Evolutionary conservation across 2,888 invertebrate genomes (phyloP), one percentile per base, ranked within the genome.

Genomic region (Orchesellides sinensis): DNA sequence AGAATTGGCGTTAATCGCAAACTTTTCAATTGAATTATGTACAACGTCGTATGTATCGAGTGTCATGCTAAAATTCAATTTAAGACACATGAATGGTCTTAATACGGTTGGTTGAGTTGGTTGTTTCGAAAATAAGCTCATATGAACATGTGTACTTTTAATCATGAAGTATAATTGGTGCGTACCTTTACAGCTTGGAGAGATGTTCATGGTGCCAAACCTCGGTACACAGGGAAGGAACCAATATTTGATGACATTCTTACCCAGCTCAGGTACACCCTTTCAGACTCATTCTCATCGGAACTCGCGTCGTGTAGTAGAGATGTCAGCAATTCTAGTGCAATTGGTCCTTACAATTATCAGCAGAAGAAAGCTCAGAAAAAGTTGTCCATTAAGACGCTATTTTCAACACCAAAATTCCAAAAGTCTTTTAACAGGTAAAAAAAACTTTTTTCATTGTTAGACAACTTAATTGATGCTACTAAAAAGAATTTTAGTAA

Each of bases 391-490:
- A 96, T 99, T 84, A 95, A 98, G 86, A 97, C 98, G 89, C 92
- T 99, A 47, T 99, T 99, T 91, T 96, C 97, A 0, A 96, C 98
- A 69, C 96, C 97, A 89, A 99, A 98, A 91, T 98, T 99, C 90
- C 98, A 98, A 90, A 98, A 98, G 90, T 95, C 95, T 89, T 91
- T 98, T 83, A 93, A 96, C 89, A 93, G 95, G 95, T 95, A 90
- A 84, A 88, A 23, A 2, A 3, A 54, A 32, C 10, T 5, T 32
- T 5, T 6, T 6, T 32, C 32, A 6, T 32, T 32, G 10, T 32
- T 5, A 32, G 10, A 32, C 10, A n/a, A n/a, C n/a, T n/a, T n/a
- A n/a, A n/a, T n/a, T 32, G 6, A 6, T 32, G 32, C 5, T 6
- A 32, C 32, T 5, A 32, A 32, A 32, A 6, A 32, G 10, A 32